Evolutionary conservation across 2,797 vertebrate species (phyloP).

Genomic region (Acropternis orthonyx): DNA sequence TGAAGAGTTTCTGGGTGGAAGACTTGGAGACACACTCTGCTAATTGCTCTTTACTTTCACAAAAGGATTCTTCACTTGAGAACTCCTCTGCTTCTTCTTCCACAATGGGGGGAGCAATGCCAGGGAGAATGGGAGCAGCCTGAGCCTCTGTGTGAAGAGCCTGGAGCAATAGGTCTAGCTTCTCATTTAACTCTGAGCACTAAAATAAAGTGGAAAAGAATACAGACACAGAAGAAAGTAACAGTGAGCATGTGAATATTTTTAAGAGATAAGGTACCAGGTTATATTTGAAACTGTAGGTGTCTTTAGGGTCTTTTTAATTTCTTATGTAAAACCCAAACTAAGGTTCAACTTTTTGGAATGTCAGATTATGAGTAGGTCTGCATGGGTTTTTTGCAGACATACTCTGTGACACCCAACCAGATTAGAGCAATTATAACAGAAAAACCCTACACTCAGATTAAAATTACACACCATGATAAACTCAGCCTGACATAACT

Average conservation of each 20-base stretch:
- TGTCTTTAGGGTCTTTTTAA: not conserved
- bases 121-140: constrained; percentile 70
- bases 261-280: not conserved
- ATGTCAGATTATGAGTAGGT: not conserved
- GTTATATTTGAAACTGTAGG: not conserved
- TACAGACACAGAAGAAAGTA: not conserved
- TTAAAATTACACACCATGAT: not conserved
- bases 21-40: constrained; percentile 80
- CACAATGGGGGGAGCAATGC: constrained; percentile 81
- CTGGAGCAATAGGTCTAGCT: constrained; percentile 91
- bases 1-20: constrained; percentile 81
- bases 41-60: constrained; percentile 87
- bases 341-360: rapidly evolving
- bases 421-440: not conserved
- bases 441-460: rapidly evolving
- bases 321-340: not conserved
- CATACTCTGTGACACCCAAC: not conserved
- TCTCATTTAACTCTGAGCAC: constrained; percentile 94
- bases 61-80: constrained; percentile 88
- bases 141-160: constrained; percentile 86
- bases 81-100: constrained; percentile 85
- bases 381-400: not conserved
- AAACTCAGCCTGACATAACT: not conserved
- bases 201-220: constrained; percentile 52
- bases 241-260: not conserved